A percentile compares a stretch with the other conserved stretches of the same genome.
Evolutionary conservation across 1,140 invertebrate species (phyloP).

Genomic region (Leptonema lineaticorne): DNA sequence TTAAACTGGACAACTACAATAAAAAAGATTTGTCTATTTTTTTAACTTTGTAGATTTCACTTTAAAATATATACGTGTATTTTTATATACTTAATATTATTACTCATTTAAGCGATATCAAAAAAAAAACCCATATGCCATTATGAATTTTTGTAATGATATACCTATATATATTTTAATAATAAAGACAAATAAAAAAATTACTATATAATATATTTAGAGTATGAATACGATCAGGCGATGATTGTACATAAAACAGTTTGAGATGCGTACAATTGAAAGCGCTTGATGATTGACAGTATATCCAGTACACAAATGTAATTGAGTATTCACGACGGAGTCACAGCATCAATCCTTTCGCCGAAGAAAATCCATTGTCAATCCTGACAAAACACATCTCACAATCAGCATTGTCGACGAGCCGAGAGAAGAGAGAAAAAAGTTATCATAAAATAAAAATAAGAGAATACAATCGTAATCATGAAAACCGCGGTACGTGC

Average conservation of each 20-base stretch:
- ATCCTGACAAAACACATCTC: slow-evolving; percentile 14
- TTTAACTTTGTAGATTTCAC: too few species aligned
- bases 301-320: slow-evolving; percentile 5
- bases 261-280: neutral
- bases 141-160: too few species aligned
- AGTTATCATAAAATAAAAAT: neutral
- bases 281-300: slow-evolving; percentile 4
- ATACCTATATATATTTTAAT: neutral
- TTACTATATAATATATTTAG: neutral
- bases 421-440: neutral
- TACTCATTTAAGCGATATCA: too few species aligned
- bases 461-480: neutral
- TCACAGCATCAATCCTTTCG: slow-evolving; percentile 13
- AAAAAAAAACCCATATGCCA: too few species aligned
- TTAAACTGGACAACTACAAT: neutral
- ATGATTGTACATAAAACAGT: neutral
- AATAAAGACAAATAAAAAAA: neutral
- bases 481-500: too few species aligned
- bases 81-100: too few species aligned
- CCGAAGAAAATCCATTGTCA: slow-evolving; percentile 5
- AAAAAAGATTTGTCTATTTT: neutral
- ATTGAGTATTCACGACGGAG: slow-evolving; percentile 8
- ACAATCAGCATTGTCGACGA: neutral
- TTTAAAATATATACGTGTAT: too few species aligned
- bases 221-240: neutral